Conservation (phyloP, 2,113 vertebrate species). For the Rhombomys opimus region DNA sequence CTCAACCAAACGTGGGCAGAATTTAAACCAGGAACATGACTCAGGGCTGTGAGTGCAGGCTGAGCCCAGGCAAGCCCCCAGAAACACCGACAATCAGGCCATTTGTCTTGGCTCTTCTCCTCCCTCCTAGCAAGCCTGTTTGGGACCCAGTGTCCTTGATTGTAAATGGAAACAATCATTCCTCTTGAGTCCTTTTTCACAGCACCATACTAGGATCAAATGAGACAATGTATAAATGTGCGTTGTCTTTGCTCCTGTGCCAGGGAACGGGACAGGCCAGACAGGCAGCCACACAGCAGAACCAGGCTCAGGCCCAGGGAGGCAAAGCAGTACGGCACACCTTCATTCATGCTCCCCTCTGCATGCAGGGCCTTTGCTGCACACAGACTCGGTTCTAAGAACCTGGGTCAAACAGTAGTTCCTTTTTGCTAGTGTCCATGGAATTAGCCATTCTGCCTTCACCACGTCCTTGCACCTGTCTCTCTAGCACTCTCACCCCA, state of each 20-base stretch:
- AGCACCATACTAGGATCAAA: background rate
- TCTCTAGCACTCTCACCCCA: background rate
- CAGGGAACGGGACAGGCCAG: background rate
- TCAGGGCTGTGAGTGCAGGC: conserved; percentile 65
- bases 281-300: background rate
- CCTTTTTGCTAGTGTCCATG: conserved; percentile 15
- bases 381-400: conserved; percentile 18
- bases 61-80: conserved; percentile 16
- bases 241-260: background rate
- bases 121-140: conserved; percentile 14
- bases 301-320: background rate
- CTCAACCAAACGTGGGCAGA: conserved; percentile 69
- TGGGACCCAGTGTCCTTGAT: conserved; percentile 15
- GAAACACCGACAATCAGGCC: background rate
- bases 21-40: conserved; percentile 76
- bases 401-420: conserved; percentile 10
- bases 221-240: background rate
- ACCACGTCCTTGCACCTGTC: background rate
- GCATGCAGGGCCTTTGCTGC: background rate
- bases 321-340: background rate
- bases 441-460: background rate
- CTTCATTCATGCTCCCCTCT: background rate
- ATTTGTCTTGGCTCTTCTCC: conserved; percentile 15
- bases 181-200: background rate
- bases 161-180: background rate